A percentile compares a stretch with the other conserved stretches of the same genome.
These are phyloP conservation scores for Tinea trinotella DNA, from an alignment of 2,888 invertebrate species.

Conservation along the genomic window DNA sequence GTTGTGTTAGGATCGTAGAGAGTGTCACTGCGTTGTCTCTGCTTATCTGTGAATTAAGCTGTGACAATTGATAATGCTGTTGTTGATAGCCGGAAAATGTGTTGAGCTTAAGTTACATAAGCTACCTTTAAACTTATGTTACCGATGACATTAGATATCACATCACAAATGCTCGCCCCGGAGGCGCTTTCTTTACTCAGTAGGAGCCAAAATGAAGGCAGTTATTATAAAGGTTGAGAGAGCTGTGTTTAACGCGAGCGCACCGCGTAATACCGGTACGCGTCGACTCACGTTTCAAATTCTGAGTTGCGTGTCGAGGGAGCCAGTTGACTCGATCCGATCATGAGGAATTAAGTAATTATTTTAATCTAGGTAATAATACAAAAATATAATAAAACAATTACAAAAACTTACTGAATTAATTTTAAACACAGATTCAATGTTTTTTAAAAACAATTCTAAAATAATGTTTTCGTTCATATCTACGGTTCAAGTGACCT, in stretches of 20 bases:
- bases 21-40: too few relatives aligned
- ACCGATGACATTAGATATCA: constrained; percentile 2
- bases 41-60: too few relatives aligned
- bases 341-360: constrained; percentile 19
- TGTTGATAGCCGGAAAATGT: too few relatives aligned
- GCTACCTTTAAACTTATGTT: not conserved
- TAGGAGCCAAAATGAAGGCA: constrained; percentile 7
- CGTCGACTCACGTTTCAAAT: constrained; percentile 22
- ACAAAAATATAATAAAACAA: not conserved
- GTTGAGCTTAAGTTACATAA: too few relatives aligned
- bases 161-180: not conserved
- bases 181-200: constrained; percentile 9
- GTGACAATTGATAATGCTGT: too few relatives aligned
- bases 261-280: constrained; percentile 52
- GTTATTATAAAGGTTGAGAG: constrained; percentile 26
- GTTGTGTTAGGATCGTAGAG: too few relatives aligned
- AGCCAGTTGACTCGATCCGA: constrained; percentile 17
- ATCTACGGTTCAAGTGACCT: too few relatives aligned
- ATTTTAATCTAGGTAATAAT: constrained; percentile 18
- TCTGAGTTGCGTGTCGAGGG: constrained; percentile 5
- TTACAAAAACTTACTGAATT: too few relatives aligned
- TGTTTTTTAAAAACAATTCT: too few relatives aligned
- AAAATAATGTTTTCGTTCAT: too few relatives aligned
- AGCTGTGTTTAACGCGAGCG: constrained; percentile 28
- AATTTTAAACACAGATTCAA: too few relatives aligned